These are phyloP conservation scores for Hoplodrina blanda DNA, from an alignment of 2,888 invertebrate genomes.

Conservation along the genomic window DNA sequence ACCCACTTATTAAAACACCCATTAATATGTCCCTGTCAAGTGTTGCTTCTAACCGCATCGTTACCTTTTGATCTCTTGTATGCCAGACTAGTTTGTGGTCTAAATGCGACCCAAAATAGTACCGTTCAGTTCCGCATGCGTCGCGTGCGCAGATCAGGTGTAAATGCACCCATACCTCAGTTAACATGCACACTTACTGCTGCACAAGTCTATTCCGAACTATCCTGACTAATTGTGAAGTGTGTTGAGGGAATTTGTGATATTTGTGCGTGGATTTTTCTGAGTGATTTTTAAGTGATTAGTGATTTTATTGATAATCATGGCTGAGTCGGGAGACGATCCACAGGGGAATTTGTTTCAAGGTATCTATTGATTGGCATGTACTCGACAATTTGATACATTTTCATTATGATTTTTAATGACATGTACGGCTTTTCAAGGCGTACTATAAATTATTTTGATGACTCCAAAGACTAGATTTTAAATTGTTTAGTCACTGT, in stretches of 20 bases:
- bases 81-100: slow-evolving; percentile 84
- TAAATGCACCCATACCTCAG: slow-evolving; percentile 76
- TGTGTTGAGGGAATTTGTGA: slow-evolving; percentile 33
- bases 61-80: slow-evolving; percentile 87
- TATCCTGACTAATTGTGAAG: slow-evolving; percentile 27
- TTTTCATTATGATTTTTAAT: slow-evolving; percentile 2
- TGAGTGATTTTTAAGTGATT: slow-evolving; percentile 29
- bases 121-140: slow-evolving; percentile 85
- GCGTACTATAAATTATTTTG: neutral
- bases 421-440: neutral
- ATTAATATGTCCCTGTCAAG: slow-evolving; percentile 59
- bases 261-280: slow-evolving; percentile 23
- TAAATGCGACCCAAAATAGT: slow-evolving; percentile 87
- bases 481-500: slow-evolving; percentile 4
- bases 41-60: slow-evolving; percentile 69
- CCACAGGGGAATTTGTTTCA: slow-evolving; percentile 57
- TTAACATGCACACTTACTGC: slow-evolving; percentile 65
- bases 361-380: slow-evolving; percentile 61
- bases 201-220: slow-evolving; percentile 46
- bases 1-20: slow-evolving; percentile 9
- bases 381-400: neutral
- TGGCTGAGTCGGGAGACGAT: slow-evolving; percentile 53
- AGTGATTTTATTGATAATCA: slow-evolving; percentile 43
- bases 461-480: neutral
- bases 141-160: slow-evolving; percentile 84